These are phyloP conservation scores for Acrossocheilus fasciatus DNA, from an alignment of 2,797 vertebrate genomes.

Conservation along the genomic window DNA sequence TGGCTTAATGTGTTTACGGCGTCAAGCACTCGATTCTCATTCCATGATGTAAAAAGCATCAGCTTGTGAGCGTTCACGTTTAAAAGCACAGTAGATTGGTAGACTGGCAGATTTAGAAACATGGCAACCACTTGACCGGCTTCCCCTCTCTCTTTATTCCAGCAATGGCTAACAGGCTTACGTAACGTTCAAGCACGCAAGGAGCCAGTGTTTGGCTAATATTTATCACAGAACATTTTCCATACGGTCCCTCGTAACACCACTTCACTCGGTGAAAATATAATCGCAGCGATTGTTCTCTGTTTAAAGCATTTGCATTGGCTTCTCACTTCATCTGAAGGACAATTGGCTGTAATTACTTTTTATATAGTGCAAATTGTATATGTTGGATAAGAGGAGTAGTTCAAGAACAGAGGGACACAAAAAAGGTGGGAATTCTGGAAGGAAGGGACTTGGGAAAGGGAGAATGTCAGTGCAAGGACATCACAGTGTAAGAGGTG, in stretches of 20 bases:
- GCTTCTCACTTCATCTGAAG: slow-evolving; percentile 18
- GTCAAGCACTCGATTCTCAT: slow-evolving; percentile 14
- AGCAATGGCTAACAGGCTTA: slow-evolving; percentile 55
- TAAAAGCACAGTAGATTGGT: slow-evolving; percentile 46
- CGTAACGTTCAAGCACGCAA: slow-evolving; percentile 30
- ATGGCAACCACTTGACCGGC: slow-evolving; percentile 53
- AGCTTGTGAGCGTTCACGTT: slow-evolving; percentile 5
- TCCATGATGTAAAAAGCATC: slow-evolving; percentile 45
- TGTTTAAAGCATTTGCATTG: slow-evolving; percentile 29
- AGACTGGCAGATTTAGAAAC: slow-evolving; percentile 57
- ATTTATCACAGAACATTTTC: slow-evolving; percentile 38
- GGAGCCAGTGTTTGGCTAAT: slow-evolving; percentile 35
- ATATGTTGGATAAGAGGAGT: not conserved
- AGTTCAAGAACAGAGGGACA: not conserved
- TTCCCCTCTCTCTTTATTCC: slow-evolving; percentile 51
- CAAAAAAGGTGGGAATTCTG: not conserved
- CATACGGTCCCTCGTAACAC: slow-evolving; percentile 22
- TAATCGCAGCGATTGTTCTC: slow-evolving; percentile 14
- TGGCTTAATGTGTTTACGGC: slow-evolving; percentile 37
- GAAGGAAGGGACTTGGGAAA: not conserved
- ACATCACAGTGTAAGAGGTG: not conserved
- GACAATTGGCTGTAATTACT: slow-evolving; percentile 16
- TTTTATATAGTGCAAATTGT: slow-evolving; percentile 5
- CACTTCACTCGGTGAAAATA: slow-evolving; percentile 32
- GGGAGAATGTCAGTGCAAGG: slow-evolving; percentile 1